These are phyloP conservation scores for Zapornia atra DNA, from an alignment of 2,113 vertebrate genomes.

Conservation along the genomic window DNA sequence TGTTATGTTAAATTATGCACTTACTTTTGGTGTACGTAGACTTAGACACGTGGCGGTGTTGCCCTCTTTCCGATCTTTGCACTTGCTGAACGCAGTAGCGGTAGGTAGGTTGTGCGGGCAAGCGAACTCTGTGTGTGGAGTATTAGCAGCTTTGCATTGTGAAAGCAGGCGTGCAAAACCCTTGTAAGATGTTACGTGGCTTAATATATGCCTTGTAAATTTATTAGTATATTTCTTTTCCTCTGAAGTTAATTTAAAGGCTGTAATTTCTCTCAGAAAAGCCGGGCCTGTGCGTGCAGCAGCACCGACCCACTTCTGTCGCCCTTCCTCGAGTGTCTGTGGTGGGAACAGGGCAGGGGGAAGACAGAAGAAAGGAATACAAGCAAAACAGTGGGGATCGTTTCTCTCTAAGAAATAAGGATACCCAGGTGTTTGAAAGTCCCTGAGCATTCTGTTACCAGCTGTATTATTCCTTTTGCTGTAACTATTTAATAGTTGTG, in stretches of 20 bases:
- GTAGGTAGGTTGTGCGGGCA: background rate
- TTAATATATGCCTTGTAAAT: background rate
- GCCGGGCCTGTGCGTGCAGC: rapidly evolving
- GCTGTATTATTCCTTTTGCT: background rate
- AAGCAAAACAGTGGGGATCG: background rate
- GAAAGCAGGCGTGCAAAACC: constrained; percentile 2
- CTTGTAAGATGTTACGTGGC: background rate
- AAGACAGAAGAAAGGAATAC: background rate
- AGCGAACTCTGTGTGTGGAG: background rate
- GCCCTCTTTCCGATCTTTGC: background rate
- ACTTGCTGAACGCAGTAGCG: background rate
- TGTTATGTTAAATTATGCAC: background rate
- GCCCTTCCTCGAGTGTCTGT: background rate
- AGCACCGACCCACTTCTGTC: background rate
- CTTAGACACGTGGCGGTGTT: background rate
- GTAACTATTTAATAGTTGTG: background rate
- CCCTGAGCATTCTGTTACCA: background rate
- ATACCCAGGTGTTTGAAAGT: background rate
- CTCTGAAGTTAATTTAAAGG: background rate
- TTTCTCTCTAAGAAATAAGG: background rate
- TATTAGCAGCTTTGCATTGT: constrained; percentile 1
- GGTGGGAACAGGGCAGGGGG: background rate
- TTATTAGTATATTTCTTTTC: background rate
- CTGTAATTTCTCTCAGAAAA: constrained; percentile 8
- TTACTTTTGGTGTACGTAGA: constrained; percentile 10